Percentiles rank a stretch among this genome's conserved stretches.
Conservation (phyloP, 1,140 invertebrate genomes). For the Sarcophaga peregrina region DNA sequence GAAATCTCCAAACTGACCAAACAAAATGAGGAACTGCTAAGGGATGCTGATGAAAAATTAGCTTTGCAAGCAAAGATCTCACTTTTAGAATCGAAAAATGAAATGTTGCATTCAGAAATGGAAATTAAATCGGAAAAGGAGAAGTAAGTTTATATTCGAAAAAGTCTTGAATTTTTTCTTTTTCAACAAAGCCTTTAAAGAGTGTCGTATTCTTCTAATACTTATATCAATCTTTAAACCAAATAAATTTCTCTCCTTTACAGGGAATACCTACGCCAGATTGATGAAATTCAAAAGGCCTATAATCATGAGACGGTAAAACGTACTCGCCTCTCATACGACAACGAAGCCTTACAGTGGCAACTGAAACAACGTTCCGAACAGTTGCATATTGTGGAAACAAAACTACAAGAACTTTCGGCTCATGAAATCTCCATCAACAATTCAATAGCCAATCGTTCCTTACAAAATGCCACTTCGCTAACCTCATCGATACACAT, state of each 20-base stretch:
- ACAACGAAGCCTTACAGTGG: conserved; percentile 89
- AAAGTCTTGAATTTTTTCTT: too few species aligned
- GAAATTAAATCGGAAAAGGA: conserved; percentile 70
- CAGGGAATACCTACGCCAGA: conserved; percentile 72
- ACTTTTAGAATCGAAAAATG: conserved; percentile 73
- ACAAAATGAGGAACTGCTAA: conserved; percentile 71
- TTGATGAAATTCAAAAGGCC: conserved; percentile 77
- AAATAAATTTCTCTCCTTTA: conserved; percentile 52
- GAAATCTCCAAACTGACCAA: conserved; percentile 78
- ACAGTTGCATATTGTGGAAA: conserved; percentile 55
- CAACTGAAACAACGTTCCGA: conserved; percentile 80
- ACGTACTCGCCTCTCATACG: conserved; percentile 79
- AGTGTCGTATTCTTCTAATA: too few species aligned
- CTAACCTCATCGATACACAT: conserved; percentile 22
- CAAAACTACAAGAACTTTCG: conserved; percentile 55
- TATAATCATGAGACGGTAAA: conserved; percentile 79
- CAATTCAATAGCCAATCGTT: conserved; percentile 33
- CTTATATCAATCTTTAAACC: too few species aligned
- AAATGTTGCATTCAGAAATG: conserved; percentile 77
- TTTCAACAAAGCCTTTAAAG: too few species aligned
- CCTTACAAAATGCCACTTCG: conserved; percentile 22
- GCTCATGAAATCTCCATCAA: conserved; percentile 38
- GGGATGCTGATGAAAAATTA: conserved; percentile 71
- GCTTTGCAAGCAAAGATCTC: conserved; percentile 69
- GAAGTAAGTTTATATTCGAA: conserved; percentile 67